These are phyloP conservation scores for Bostrychus sinensis DNA, from an alignment of 2,113 vertebrate genomes.

Conservation along the genomic window DNA sequence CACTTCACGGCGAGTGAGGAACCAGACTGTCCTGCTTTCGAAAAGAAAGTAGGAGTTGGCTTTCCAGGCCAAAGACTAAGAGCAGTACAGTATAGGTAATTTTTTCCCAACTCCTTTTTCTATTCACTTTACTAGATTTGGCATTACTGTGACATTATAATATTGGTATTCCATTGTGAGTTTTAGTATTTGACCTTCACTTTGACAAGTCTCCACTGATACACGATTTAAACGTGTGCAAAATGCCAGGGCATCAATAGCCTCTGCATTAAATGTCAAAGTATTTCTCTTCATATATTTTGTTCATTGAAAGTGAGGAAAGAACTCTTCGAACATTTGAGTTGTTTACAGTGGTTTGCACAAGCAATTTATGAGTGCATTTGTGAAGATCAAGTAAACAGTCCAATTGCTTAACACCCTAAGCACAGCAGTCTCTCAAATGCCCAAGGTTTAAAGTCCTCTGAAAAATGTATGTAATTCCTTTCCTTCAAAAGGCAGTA, in stretches of 20 bases:
- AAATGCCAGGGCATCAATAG: neutral
- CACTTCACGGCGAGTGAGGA: no score
- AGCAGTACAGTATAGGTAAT: no score
- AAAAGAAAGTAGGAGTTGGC: no score
- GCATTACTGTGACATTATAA: neutral
- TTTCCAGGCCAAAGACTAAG: no score
- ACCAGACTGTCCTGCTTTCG: no score
- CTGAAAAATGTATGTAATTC: neutral
- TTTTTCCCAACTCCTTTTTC: no score
- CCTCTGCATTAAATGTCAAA: neutral
- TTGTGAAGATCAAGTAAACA: neutral
- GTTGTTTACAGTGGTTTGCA: neutral
- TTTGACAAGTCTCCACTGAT: neutral
- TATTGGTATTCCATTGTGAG: no score
- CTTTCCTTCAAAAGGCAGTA: neutral
- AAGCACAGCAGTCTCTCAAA: neutral
- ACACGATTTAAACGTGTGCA: neutral
- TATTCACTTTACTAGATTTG: neutral
- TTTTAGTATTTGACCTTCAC: neutral
- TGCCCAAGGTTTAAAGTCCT: neutral
- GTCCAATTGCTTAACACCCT: neutral
- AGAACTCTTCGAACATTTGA: neutral
- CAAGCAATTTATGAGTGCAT: neutral
- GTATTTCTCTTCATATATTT: neutral
- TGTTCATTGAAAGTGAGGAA: neutral